Conservation (phyloP, 1,140 invertebrate species). For the Arctopsyche grandis region DNA sequence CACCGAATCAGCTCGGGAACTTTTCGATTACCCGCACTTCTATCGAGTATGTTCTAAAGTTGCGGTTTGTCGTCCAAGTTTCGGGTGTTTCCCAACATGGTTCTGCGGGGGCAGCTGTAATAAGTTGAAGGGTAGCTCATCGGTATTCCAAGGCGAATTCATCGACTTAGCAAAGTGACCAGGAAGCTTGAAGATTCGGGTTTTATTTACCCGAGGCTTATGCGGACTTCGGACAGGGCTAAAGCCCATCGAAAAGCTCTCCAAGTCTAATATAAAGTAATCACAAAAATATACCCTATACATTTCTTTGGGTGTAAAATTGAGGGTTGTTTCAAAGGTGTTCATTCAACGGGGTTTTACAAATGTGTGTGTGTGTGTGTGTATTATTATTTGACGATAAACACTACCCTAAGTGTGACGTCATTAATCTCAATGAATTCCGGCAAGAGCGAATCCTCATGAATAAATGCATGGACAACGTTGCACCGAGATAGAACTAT, state of each 20-base stretch:
- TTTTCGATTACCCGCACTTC: not conserved
- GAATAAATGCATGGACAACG: constrained; percentile 25
- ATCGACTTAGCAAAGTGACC: not conserved
- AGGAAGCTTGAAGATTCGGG: not conserved
- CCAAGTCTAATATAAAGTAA: not conserved
- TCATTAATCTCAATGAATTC: constrained; percentile 32
- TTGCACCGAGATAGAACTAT: not conserved
- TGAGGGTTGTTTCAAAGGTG: not conserved
- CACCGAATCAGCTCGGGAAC: not conserved
- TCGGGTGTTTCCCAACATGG: not conserved
- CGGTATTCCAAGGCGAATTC: not conserved
- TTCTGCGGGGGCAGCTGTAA: not conserved
- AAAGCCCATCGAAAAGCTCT: not conserved
- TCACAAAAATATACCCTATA: not conserved
- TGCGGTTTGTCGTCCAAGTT: not conserved
- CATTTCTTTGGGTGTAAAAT: not conserved
- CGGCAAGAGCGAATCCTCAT: constrained; percentile 21
- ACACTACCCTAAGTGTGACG: constrained; percentile 17
- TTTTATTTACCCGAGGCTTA: not conserved
- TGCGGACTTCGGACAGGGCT: not conserved
- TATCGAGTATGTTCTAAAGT: not conserved
- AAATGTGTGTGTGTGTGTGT: not conserved
- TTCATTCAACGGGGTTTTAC: not conserved
- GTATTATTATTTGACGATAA: constrained; percentile 3
- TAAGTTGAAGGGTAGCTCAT: not conserved